Evolutionary conservation across 2,113 vertebrate genomes (phyloP).

Genomic region (Irena cyanogastra): DNA sequence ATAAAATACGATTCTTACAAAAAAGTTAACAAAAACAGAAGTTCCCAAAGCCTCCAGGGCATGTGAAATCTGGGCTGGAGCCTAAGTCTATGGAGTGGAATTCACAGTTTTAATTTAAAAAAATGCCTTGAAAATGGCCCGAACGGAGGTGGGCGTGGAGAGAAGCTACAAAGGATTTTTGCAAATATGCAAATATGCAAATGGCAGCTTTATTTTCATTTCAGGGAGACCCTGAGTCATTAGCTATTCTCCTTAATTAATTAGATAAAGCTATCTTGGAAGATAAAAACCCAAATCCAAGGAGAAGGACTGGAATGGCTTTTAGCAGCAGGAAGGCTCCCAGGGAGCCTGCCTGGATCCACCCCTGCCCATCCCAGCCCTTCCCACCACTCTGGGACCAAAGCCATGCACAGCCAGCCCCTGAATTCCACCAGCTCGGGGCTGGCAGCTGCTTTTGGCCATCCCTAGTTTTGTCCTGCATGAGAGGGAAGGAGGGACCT

Average conservation of each 20-base stretch:
- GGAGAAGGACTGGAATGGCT: background rate
- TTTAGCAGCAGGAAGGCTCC: background rate
- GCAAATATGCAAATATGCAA: background rate
- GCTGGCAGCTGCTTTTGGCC: background rate
- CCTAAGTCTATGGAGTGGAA: background rate
- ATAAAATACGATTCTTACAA: background rate
- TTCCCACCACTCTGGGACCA: background rate
- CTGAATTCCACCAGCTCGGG: background rate
- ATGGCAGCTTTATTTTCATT: background rate
- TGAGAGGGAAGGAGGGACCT: background rate
- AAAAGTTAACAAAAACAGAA: background rate
- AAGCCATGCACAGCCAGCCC: background rate
- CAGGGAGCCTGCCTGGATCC: background rate
- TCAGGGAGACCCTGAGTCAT: background rate
- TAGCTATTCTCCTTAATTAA: background rate
- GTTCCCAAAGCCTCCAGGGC: conserved; percentile 19
- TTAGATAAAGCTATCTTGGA: background rate
- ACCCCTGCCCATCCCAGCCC: background rate
- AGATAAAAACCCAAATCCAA: background rate
- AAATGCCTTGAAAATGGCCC: background rate
- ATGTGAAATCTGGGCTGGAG: background rate
- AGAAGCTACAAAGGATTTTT: background rate
- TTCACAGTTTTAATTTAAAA: background rate
- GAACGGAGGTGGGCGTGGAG: background rate
- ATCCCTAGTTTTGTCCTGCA: background rate